phyloP scores from a whole-genome alignment of 1,140 invertebrate species.

The Halyomorpha halys region DNA sequence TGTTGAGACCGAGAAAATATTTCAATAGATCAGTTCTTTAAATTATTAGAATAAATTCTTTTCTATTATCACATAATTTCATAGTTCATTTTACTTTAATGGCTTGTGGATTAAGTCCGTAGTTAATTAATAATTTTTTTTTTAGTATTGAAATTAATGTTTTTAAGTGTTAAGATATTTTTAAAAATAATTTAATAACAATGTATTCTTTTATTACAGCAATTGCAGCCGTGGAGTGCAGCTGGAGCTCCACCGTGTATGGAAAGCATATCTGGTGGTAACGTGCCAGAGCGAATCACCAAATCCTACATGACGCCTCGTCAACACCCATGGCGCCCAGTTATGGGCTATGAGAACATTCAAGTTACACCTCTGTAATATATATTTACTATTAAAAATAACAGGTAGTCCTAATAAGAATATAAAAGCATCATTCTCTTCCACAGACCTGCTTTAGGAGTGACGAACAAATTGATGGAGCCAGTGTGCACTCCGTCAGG shows the following conservation, averaged over 20 bases:
- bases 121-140: too few species aligned
- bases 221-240: constrained; percentile 53
- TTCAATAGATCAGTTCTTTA: too few species aligned
- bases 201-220: constrained; percentile 34
- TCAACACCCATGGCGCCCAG: constrained; percentile 63
- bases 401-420: neutral
- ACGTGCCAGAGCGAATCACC: constrained; percentile 41
- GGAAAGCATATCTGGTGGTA: constrained; percentile 43
- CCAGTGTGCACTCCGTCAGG: constrained; percentile 53
- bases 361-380: constrained; percentile 55
- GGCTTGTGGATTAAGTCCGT: too few species aligned
- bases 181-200: constrained; percentile 20
- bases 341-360: constrained; percentile 62
- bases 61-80: too few species aligned
- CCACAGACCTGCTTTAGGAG: constrained; percentile 50
- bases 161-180: neutral
- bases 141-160: too few species aligned
- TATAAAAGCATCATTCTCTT: neutral
- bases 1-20: too few species aligned
- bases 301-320: constrained; percentile 43
- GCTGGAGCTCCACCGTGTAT: constrained; percentile 46
- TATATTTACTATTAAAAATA: neutral
- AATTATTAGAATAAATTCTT: too few species aligned
- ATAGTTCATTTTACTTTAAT: too few species aligned
- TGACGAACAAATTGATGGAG: constrained; percentile 57